Evolutionary conservation across 2,797 vertebrate genomes (phyloP).

Genomic region (Danio aesculapii): DNA sequence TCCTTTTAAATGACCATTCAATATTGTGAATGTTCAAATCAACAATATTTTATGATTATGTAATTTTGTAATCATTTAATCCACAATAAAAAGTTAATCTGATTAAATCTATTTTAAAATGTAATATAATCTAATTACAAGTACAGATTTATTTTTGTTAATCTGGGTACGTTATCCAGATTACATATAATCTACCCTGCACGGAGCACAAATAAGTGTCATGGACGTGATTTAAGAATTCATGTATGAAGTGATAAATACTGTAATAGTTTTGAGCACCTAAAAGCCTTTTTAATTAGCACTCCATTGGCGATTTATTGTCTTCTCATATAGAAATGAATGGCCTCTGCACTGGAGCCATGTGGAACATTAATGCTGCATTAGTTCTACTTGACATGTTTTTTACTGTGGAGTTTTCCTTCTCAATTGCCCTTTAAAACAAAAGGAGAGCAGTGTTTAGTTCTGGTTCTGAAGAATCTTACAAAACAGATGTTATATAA

Average conservation of each 20-base stretch:
- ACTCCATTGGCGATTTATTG: not conserved
- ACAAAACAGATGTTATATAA: not conserved
- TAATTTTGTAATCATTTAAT: no score
- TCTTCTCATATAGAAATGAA: constrained; percentile 7
- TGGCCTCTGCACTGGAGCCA: not conserved
- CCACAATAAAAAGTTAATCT: no score
- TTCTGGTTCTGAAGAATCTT: not conserved
- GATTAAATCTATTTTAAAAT: no score
- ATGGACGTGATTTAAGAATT: not conserved
- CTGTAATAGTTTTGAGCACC: not conserved
- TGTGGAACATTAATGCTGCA: constrained; percentile 22
- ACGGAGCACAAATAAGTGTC: no score
- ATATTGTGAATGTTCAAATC: no score
- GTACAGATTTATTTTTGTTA: no score
- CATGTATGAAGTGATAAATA: not conserved
- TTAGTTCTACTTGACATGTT: constrained; percentile 6
- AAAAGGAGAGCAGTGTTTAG: not conserved
- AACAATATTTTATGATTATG: no score
- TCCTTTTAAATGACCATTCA: no score
- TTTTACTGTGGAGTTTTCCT: not conserved
- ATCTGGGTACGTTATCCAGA: no score
- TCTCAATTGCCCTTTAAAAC: not conserved
- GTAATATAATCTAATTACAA: no score
- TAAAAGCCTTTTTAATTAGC: not conserved
- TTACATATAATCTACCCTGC: no score